Conservation (phyloP, 1,140 invertebrate species). For the Drosophila burlai region DNA sequence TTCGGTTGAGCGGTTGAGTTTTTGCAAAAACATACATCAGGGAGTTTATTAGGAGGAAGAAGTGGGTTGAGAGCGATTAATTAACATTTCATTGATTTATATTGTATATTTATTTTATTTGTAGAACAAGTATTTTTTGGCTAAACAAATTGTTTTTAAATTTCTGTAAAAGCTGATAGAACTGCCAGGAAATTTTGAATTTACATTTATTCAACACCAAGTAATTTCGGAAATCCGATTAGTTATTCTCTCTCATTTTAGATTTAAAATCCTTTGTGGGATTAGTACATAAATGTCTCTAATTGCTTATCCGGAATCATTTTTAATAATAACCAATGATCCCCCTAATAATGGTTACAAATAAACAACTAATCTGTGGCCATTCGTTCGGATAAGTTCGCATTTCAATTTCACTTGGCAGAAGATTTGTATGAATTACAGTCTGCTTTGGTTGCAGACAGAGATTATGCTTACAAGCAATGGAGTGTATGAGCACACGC, state of each 20-base stretch:
- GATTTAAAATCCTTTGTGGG: not conserved
- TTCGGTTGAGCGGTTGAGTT: constrained; percentile 15
- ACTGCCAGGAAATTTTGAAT: not conserved
- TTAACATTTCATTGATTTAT: too few species aligned
- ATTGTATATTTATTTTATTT: too few species aligned
- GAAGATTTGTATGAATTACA: constrained; percentile 15
- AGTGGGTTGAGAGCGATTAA: too few species aligned
- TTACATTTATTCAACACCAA: too few species aligned
- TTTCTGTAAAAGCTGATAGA: not conserved
- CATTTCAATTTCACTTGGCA: constrained; percentile 18
- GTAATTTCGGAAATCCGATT: not conserved
- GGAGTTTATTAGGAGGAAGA: not conserved
- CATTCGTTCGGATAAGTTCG: constrained; percentile 16
- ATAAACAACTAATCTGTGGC: constrained; percentile 19
- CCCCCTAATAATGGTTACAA: not conserved
- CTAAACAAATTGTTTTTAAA: not conserved
- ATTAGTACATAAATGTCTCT: not conserved
- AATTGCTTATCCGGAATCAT: too few species aligned
- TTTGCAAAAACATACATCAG: not conserved
- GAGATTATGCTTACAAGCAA: constrained; percentile 41
- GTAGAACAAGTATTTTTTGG: too few species aligned
- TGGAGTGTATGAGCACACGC: constrained; percentile 32
- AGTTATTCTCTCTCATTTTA: not conserved
- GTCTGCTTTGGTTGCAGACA: constrained; percentile 8
- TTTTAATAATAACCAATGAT: not conserved